Conservation (phyloP, 2,113 vertebrate genomes). For the Corythornis madagascariensis region DNA sequence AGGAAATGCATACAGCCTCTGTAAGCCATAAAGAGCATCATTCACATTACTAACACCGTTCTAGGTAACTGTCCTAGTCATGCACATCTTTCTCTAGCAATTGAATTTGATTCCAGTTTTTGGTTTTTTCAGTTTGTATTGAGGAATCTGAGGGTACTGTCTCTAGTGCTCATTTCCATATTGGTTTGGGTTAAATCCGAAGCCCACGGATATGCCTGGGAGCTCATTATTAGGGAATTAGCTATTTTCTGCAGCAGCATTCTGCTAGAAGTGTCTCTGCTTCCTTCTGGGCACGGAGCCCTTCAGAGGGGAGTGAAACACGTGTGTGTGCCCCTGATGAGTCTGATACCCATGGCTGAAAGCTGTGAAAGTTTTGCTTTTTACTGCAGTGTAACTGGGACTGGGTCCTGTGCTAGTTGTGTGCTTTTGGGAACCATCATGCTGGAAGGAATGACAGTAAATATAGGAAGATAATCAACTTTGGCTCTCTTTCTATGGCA, state of each 20-base stretch:
- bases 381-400: not conserved
- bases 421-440: not conserved
- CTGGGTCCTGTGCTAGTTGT: not conserved
- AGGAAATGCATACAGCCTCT: not conserved
- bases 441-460: not conserved
- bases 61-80: not conserved
- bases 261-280: not conserved
- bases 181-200: not conserved
- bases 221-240: not conserved
- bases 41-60: not conserved
- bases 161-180: not conserved
- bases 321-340: not conserved
- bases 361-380: not conserved
- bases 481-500: not conserved
- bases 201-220: not conserved
- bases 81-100: not conserved
- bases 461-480: slow-evolving; percentile 5
- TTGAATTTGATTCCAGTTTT: not conserved
- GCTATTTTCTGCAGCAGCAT: not conserved
- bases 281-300: not conserved
- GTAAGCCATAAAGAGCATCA: not conserved
- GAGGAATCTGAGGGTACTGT: not conserved
- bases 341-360: not conserved
- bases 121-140: not conserved
- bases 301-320: not conserved